Conservation (phyloP, 2,797 vertebrate genomes). For the Molothrus ater region DNA sequence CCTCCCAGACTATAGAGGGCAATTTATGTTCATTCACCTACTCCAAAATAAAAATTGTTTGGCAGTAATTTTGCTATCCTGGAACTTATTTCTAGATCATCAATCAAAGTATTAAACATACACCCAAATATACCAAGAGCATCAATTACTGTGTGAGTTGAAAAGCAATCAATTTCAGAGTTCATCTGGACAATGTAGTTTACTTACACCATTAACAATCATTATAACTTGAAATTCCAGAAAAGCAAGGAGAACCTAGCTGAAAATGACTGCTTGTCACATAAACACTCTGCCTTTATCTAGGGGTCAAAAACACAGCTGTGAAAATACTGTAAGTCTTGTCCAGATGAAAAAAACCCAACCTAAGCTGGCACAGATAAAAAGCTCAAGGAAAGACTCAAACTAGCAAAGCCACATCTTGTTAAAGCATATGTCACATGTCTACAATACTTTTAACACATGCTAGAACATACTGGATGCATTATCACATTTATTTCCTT, state of each 20-base stretch:
- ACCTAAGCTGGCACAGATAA: not conserved
- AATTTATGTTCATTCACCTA: not conserved
- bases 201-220: not conserved
- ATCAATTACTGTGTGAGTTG: not conserved
- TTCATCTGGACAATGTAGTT: not conserved
- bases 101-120: not conserved
- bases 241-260: not conserved
- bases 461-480: slow-evolving; percentile 40
- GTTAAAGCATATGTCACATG: slow-evolving; percentile 33
- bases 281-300: not conserved
- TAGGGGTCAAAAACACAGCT: not conserved
- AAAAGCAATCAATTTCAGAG: not conserved
- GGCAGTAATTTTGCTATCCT: not conserved
- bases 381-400: slow-evolving; percentile 29
- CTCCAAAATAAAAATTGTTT: not conserved
- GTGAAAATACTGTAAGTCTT: not conserved
- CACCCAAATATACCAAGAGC: not conserved
- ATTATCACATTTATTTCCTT: slow-evolving; percentile 57
- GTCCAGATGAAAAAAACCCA: not conserved
- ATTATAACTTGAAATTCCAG: not conserved
- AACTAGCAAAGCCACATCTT: slow-evolving; percentile 48
- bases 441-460: slow-evolving; percentile 46
- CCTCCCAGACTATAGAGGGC: not conserved
- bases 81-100: not conserved
- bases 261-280: not conserved